phyloP scores from a whole-genome alignment of 2,797 vertebrate genomes.

The Artibeus jamaicensis region DNA sequence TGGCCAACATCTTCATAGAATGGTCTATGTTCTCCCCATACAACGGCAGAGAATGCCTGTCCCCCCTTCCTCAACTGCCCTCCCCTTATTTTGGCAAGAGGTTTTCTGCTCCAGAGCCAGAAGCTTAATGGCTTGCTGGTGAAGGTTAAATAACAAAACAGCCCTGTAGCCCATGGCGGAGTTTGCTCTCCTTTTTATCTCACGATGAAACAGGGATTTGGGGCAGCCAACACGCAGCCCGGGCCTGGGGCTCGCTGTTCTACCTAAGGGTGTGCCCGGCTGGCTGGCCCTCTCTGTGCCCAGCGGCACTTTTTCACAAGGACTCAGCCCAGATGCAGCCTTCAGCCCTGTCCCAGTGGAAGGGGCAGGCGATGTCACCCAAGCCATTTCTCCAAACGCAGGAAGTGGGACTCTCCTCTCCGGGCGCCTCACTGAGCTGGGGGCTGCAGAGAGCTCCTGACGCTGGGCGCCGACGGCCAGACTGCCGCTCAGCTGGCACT shows the following conservation, averaged over 20 bases:
- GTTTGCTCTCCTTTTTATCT: slow-evolving; percentile 39
- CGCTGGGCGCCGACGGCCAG: rapidly evolving
- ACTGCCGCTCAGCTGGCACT: not conserved
- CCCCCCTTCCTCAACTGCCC: too few species aligned
- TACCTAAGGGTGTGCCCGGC: not conserved
- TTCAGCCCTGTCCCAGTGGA: not conserved
- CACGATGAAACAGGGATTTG: slow-evolving; percentile 3
- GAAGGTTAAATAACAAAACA: slow-evolving; percentile 41
- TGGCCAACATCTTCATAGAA: not conserved
- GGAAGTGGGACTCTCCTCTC: not conserved
- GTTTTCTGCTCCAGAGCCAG: not conserved
- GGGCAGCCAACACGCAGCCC: not conserved
- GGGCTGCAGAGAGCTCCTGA: not conserved
- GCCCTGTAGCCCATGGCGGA: slow-evolving; percentile 1
- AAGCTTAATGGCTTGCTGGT: not conserved
- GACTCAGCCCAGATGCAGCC: not conserved
- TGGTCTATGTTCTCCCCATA: not conserved
- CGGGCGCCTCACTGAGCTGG: not conserved
- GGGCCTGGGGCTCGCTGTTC: not conserved
- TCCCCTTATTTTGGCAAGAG: not conserved
- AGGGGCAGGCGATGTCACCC: not conserved
- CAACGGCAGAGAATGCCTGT: not conserved
- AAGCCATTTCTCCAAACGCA: not conserved
- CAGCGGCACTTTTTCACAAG: rapidly evolving
- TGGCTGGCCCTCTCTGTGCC: rapidly evolving